Evolutionary conservation across 2,797 vertebrate genomes (phyloP).

Genomic region (Triplophysa yarkandensis): DNA sequence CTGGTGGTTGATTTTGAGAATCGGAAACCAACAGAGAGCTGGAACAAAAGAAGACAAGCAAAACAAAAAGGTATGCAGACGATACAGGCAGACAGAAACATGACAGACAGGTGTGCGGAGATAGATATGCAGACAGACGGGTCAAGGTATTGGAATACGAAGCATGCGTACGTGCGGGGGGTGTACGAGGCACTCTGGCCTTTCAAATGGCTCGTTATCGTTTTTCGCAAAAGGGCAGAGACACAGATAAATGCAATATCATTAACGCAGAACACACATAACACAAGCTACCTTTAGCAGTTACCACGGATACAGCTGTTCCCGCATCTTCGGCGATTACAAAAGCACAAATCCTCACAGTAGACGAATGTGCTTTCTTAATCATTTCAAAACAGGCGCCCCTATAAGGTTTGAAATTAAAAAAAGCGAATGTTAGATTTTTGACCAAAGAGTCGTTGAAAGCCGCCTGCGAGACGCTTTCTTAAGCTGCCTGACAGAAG

Average conservation of each 20-base stretch:
- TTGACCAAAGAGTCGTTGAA: slow-evolving; percentile 8
- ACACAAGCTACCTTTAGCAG: slow-evolving; percentile 33
- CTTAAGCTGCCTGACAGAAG: slow-evolving; percentile 1
- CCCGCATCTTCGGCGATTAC: slow-evolving; percentile 26
- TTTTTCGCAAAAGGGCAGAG: slow-evolving; percentile 57
- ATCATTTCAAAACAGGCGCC: slow-evolving; percentile 20
- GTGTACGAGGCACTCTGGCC: slow-evolving; percentile 52
- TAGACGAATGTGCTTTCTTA: slow-evolving; percentile 1
- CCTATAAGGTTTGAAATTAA: slow-evolving; percentile 38
- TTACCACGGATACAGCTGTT: slow-evolving; percentile 51
- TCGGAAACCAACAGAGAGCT: neutral
- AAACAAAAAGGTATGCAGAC: slow-evolving; percentile 16
- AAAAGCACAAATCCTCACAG: slow-evolving; percentile 24
- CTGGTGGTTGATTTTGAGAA: slow-evolving; percentile 12
- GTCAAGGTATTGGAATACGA: slow-evolving; percentile 54
- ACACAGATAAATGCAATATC: slow-evolving; percentile 63
- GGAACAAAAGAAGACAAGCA: neutral
- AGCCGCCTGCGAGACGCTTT: neutral
- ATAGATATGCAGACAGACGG: slow-evolving; percentile 60
- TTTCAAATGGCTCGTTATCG: slow-evolving; percentile 72
- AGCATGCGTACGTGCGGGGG: neutral
- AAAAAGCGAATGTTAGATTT: slow-evolving; percentile 14
- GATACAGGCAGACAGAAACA: neutral
- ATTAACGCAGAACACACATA: slow-evolving; percentile 56
- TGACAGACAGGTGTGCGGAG: slow-evolving; percentile 9